These are phyloP conservation scores for Polymixis flavicincta DNA, from an alignment of 2,888 invertebrate genomes.

Conservation along the genomic window DNA sequence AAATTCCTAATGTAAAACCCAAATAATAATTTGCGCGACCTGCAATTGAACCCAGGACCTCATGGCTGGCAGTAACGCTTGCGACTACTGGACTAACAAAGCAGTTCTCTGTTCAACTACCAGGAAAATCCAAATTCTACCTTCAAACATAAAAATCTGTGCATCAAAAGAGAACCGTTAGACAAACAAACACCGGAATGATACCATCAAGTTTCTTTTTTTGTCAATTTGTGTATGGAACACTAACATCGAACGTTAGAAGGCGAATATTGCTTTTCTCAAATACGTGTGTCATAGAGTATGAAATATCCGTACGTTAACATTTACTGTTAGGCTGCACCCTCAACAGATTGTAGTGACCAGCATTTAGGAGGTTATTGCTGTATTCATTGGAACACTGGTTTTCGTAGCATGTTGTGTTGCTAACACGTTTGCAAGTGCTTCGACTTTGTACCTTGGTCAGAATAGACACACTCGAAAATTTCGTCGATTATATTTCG, in stretches of 20 bases:
- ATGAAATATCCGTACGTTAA: slow-evolving; percentile 34
- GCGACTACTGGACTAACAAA: too few relatives aligned
- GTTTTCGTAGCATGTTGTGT: background rate
- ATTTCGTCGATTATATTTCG: too few relatives aligned
- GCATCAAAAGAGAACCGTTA: background rate
- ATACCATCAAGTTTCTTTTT: background rate
- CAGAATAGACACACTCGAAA: background rate
- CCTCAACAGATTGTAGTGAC: background rate
- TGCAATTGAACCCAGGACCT: too few relatives aligned
- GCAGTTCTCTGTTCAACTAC: too few relatives aligned
- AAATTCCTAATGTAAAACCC: too few relatives aligned
- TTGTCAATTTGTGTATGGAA: background rate
- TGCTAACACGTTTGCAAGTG: slow-evolving; percentile 6
- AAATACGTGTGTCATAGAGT: slow-evolving; percentile 7
- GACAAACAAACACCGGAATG: background rate
- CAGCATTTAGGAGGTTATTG: slow-evolving; percentile 21
- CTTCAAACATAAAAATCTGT: background rate
- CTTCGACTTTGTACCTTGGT: too few relatives aligned
- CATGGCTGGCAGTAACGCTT: too few relatives aligned
- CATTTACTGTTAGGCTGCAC: slow-evolving; percentile 17
- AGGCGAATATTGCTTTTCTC: slow-evolving; percentile 33
- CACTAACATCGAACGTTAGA: background rate
- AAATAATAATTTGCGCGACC: too few relatives aligned
- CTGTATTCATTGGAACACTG: slow-evolving; percentile 6
- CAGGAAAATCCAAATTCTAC: background rate